Conservation (phyloP, 2,888 invertebrate species). For the Incurvaria masculella region DNA sequence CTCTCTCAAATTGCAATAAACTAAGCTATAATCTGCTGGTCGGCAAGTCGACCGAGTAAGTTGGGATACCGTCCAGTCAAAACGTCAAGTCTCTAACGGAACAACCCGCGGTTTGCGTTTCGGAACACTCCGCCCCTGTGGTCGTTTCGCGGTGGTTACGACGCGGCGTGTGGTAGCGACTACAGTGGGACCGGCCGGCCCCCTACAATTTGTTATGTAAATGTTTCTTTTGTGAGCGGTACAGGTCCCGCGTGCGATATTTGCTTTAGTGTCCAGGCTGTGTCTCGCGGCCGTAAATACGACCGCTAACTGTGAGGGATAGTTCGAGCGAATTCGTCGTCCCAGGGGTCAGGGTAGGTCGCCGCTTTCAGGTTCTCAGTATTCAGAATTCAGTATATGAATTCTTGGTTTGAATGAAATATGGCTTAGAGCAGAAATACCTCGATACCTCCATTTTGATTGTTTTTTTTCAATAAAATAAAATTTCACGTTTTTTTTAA, state of each 20-base stretch:
- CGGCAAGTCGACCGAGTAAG: not conserved
- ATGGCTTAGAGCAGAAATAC: too few relatives aligned
- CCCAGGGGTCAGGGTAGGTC: not conserved
- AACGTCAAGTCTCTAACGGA: not conserved
- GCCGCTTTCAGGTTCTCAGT: not conserved
- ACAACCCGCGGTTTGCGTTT: not conserved
- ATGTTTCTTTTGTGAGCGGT: slow-evolving; percentile 10
- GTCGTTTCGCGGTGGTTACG: not conserved
- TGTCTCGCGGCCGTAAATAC: not conserved
- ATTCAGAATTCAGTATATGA: too few relatives aligned
- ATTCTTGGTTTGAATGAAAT: too few relatives aligned
- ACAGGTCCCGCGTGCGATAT: not conserved
- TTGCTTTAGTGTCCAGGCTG: not conserved
- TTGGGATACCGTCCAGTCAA: not conserved
- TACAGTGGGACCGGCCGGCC: slow-evolving; percentile 10
- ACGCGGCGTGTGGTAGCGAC: not conserved
- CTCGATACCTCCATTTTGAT: too few relatives aligned
- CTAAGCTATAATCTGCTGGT: not conserved
- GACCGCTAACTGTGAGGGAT: not conserved
- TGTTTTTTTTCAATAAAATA: too few relatives aligned
- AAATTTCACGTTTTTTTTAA: too few relatives aligned
- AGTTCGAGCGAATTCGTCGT: not conserved
- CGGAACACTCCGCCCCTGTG: too few relatives aligned
- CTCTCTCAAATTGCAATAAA: not conserved
- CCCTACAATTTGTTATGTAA: slow-evolving; percentile 32